Base-by-base conservation (phyloP, 2,888 invertebrate genomes). In the Idaea dimidiata region DNA sequence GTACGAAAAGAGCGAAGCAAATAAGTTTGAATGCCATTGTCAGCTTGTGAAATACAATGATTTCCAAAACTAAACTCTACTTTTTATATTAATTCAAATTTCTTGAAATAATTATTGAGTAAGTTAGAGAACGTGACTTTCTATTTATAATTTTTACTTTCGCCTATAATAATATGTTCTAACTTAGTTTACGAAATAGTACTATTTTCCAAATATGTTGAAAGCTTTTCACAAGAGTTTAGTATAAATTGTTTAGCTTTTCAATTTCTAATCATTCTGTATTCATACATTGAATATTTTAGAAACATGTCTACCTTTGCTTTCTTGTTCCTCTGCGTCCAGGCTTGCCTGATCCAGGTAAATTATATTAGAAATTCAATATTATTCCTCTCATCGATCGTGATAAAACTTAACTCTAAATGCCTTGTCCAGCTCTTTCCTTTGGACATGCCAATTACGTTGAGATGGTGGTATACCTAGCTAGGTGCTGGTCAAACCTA, bases 291-390 rank as follows among this genome's bases (percentile, higher is more conserved):
- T 33, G 8, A 59, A 54, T 6, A 16, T 54, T 43, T 14, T 68
- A 62, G 58, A 70, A 72, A 70, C 67, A 80, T 80, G 77, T 72
- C 72, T 62, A 66, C 76, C 61, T 74, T 76, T 33, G 63, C 72
- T 54, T 54, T 66, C 62, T 43, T 70, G 1, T 55, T 77, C 16
- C 63, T 79, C 61, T 77, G 75, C 74, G 62, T 73, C 63, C 79
- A 80, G 66, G 77, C 78, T 70, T 79, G 76, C 72, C 70, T 80
- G 69, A 61, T 79, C 62, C 79, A 79, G 75, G 81, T 82, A 70
- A 66, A 43, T 43, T 43, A 8, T 10, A 3, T 43, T 8, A 6
- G 10, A 8, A 43, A 43, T 10, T 43, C 8, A 43, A 43, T 43
- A 14, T 0, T 10, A 43, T 14, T 8, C 3, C 3, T 43, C 2